phyloP scores from a whole-genome alignment of 1,140 invertebrate species.

The Leptopilina clavipes region DNA sequence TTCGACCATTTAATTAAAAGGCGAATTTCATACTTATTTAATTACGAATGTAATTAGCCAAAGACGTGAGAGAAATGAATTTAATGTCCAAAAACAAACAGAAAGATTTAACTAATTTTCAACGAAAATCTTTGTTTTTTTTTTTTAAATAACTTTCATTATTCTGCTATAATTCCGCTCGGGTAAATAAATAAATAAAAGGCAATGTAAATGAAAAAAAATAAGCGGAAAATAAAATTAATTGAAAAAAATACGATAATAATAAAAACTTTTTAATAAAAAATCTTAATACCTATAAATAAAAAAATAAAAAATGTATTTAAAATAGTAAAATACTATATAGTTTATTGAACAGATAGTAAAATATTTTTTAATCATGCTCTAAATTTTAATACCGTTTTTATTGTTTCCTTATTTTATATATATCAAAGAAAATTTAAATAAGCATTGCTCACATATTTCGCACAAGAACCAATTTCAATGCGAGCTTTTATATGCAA shows the following conservation, averaged over 20 bases:
- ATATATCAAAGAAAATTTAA: not conserved
- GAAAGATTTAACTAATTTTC: not conserved
- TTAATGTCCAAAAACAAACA: not conserved
- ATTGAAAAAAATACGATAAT: no score
- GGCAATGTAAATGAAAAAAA: no score
- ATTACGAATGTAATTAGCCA: not conserved
- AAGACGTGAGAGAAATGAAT: not conserved
- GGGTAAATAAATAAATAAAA: no score
- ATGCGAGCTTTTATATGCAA: slow-evolving; percentile 25
- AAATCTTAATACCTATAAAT: no score
- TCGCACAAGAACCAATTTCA: slow-evolving; percentile 25
- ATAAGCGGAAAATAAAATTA: no score
- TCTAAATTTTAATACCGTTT: not conserved
- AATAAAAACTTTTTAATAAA: no score
- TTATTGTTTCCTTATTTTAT: not conserved
- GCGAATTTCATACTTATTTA: not conserved
- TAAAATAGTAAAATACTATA: no score
- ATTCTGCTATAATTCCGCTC: no score
- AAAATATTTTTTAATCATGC: not conserved
- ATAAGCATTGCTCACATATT: slow-evolving; percentile 13
- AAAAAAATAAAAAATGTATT: no score
- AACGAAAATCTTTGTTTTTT: not conserved
- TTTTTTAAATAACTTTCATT: no score
- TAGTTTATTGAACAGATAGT: no score
- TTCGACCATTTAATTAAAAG: slow-evolving; percentile 5